Evolutionary conservation across 2,888 invertebrate genomes (phyloP), one percentile per base, ranked within the genome.

Genomic region (Erebia aethiops): DNA sequence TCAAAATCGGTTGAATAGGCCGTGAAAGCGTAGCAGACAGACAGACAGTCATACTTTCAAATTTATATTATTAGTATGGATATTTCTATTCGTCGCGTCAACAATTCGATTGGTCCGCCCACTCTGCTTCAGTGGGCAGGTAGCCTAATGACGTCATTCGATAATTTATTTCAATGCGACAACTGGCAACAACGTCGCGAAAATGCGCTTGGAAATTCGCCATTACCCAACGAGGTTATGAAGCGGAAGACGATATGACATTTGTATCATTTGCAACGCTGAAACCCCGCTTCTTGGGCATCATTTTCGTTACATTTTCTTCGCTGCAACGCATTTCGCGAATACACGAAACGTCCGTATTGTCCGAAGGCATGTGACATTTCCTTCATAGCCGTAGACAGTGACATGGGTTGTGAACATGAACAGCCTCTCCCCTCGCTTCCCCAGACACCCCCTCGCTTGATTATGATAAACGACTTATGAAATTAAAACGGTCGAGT

Each of bases 401-500:
- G 88, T 93, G 93, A 93, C 91, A 89, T 85, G 92, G 93, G 92
- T 93, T 84, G 82, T 77, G 79, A 78, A 80, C 81, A 78, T 49
- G 62, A 62, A 79, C 66, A 26, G 35, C 71, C 79, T 77, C 77
- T 77, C 71, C 77, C 54, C 26, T 67, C 18, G 51, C 52, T 52
- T 14, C 21, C 66, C 78, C 80, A 73, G 49, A 18, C 61, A 10
- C 79, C 82, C 79, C 75, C 79, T 77, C 79, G 86, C 87, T 90
- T 92, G 93, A 93, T 93, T 92, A 93, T 93, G 93, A 93, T 91
- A 90, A 92, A 93, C 88, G 92, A 93, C 92, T 92, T 91, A 92
- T 92, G 89, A 92, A 92, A 93, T 93, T 93, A 93, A 93, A 93
- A 92, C 92, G 90, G 89, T 86, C 88, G 82, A 81, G 85, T 87